Evolutionary conservation across 2,797 vertebrate species (phyloP), one percentile per base, ranked within the genome.

Genomic region (Cuculus canorus): DNA sequence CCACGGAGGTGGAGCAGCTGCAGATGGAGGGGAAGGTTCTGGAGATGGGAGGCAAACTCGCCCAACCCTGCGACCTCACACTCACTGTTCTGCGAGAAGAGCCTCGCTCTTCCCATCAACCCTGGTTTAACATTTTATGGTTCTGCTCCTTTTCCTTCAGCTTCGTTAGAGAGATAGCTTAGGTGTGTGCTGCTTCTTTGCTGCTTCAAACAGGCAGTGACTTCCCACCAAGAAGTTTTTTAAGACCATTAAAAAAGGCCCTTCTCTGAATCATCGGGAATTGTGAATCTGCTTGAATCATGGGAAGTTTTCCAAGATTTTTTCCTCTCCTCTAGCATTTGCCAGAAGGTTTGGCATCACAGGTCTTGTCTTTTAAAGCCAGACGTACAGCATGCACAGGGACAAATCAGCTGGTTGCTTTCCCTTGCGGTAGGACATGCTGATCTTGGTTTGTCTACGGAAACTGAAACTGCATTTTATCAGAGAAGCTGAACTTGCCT

Each of bases 221-320:
- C 91, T 89, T 95, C 93, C 93, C 91, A 84, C 86, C 60, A 50
- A 57, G 57, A 47, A 5, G 45, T 57, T 79, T 79, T 72, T 59
- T 39, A 50, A 92, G 61, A 53, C 80, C 65, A 23, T 92, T 91
- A 37, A 72, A 81, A 95, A 88, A 81, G 52, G 68, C 88, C 56
- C 27, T 64, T 81, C 66, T 95, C 86, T 95, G 93, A 96, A 84
- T 93, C 94, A 89, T 85, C 82, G 70, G 90, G 96, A 95, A 76
- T 83, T 85, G 91, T 4, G 22, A 80, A 92, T 95, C 92, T 88
- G 70, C 82, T 77, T 75, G 91, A 90, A 96, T 82, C 65, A 64
- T 2, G 95, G 95, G 94, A 92, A 83, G 64, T 87, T 86, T 95
- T 95, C 94, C 96, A 93, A 77, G 84, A 10, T 79, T 80, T 65